A percentile compares a stretch with the other conserved stretches of the same genome.
Evolutionary conservation across 1,140 invertebrate species (phyloP).

Genomic region (Drosophila repletoides): DNA sequence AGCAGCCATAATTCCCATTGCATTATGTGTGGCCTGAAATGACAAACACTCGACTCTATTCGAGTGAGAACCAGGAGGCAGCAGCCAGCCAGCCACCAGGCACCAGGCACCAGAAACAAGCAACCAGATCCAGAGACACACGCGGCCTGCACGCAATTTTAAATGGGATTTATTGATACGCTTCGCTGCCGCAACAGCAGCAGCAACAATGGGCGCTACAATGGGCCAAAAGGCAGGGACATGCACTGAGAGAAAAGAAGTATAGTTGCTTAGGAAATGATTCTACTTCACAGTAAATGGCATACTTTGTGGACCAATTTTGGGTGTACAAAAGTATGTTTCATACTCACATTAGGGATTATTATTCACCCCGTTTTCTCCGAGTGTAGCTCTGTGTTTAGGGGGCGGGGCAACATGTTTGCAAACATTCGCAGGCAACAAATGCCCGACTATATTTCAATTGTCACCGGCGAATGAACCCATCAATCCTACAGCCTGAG

Average conservation of each 20-base stretch:
- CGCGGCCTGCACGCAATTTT: conserved; percentile 74
- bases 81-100: too few species aligned
- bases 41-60: conserved; percentile 65
- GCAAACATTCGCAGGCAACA: conserved; percentile 74
- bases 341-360: too few species aligned
- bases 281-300: too few species aligned
- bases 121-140: conserved; percentile 34
- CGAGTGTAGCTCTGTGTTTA: too few species aligned
- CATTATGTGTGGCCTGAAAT: conserved; percentile 58
- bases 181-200: conserved; percentile 56
- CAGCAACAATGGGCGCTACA: background rate
- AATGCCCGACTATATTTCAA: conserved; percentile 76
- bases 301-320: too few species aligned
- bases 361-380: too few species aligned
- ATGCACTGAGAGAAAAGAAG: too few species aligned
- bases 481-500: conserved; percentile 26
- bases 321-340: too few species aligned
- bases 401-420: conserved; percentile 53
- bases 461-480: conserved; percentile 70
- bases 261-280: too few species aligned
- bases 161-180: conserved; percentile 81
- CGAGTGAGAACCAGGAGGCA: too few species aligned
- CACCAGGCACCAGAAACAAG: too few species aligned
- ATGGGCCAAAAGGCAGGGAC: background rate
- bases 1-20: conserved; percentile 78